Conservation (phyloP, 1,140 invertebrate genomes). For the Lysiphlebus fabarum region DNA sequence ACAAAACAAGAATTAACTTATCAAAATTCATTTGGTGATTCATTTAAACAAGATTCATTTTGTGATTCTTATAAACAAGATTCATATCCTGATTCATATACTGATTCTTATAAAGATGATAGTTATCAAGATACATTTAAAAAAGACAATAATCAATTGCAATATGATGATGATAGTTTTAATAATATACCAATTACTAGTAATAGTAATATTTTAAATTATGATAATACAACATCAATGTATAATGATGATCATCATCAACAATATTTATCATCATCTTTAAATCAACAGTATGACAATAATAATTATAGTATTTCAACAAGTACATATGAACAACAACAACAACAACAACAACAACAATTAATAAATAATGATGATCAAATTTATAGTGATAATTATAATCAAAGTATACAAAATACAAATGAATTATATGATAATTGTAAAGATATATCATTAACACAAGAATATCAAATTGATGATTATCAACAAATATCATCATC, state of each 20-base stretch:
- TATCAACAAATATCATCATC: too few species aligned
- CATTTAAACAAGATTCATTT: conserved; percentile 25
- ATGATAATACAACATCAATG: conserved; percentile 27
- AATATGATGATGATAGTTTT: conserved; percentile 34
- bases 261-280: conserved; percentile 33
- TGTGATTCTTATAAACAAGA: conserved; percentile 22
- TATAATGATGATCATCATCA: conserved; percentile 36
- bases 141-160: conserved; percentile 20
- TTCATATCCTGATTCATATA: conserved; percentile 16
- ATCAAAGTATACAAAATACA: conserved; percentile 25
- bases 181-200: neutral
- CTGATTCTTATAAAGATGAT: conserved; percentile 29
- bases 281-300: conserved; percentile 39
- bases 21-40: conserved; percentile 21
- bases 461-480: too few species aligned
- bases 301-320: conserved; percentile 43
- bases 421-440: neutral
- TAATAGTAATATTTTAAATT: conserved; percentile 4
- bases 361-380: neutral
- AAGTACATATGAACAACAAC: conserved; percentile 35
- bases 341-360: conserved; percentile 29
- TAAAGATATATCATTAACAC: too few species aligned
- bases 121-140: conserved; percentile 34
- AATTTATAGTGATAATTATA: conserved; percentile 31
- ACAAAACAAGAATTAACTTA: conserved; percentile 7